Conservation (phyloP, 2,888 invertebrate species). For the Yponomeuta evonymella region DNA sequence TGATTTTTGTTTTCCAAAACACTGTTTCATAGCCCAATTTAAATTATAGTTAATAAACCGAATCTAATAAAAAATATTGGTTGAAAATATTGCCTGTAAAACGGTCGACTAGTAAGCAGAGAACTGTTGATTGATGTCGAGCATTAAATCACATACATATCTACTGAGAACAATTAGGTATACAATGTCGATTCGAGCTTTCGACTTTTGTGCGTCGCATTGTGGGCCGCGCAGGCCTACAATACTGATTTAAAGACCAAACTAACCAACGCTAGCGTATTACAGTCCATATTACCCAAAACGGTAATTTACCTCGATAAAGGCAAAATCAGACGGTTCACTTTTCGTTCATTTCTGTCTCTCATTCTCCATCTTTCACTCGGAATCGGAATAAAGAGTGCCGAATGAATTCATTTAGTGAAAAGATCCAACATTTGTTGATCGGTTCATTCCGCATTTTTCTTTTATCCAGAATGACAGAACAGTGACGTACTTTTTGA, state of each 20-base stretch:
- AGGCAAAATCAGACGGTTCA: no score
- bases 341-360: no score
- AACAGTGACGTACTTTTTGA: no score
- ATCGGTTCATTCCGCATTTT: no score
- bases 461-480: no score
- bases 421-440: no score
- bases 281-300: not conserved
- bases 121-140: not conserved
- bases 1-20: constrained; percentile 12
- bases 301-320: not conserved
- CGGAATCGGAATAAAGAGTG: no score
- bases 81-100: constrained; percentile 13
- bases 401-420: no score
- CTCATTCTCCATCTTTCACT: no score
- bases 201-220: not conserved
- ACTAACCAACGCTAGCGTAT: not conserved
- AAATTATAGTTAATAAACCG: constrained; percentile 7
- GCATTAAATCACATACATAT: not conserved
- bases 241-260: not conserved
- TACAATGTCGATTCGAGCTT: not conserved
- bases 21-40: constrained; percentile 16
- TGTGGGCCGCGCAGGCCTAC: not conserved
- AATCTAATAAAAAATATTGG: constrained; percentile 15
- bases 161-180: not conserved
- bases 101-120: constrained; percentile 19